phyloP scores from a whole-genome alignment of 2,888 invertebrate genomes.

The Hypselothyrea guttata region DNA sequence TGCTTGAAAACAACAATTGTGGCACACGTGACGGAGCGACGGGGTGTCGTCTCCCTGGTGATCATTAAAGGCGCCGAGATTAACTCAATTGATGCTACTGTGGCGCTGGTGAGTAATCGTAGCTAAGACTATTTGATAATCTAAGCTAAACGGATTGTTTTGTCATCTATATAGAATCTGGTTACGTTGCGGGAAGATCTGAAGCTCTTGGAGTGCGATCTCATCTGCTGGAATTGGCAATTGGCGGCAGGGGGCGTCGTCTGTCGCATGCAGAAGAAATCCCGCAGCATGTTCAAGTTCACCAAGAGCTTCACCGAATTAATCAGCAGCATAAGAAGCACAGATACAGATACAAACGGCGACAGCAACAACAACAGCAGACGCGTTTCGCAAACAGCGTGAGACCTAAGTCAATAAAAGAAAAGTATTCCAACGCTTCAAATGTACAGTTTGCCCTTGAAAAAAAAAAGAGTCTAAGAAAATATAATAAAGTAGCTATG shows the following conservation, averaged over 20 bases:
- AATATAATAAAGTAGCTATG: neutral
- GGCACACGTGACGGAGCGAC: slow-evolving; percentile 86
- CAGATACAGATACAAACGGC: slow-evolving; percentile 5
- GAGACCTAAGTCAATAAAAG: slow-evolving; percentile 31
- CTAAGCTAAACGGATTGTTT: too few relatives aligned
- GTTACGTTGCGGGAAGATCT: slow-evolving; percentile 84
- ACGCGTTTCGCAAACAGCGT: slow-evolving; percentile 34
- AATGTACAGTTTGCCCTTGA: slow-evolving; percentile 28
- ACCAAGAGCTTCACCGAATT: slow-evolving; percentile 66
- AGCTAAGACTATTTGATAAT: too few relatives aligned
- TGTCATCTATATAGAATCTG: slow-evolving; percentile 83
- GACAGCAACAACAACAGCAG: slow-evolving; percentile 12
- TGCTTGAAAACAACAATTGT: slow-evolving; percentile 87
- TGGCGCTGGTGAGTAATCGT: slow-evolving; percentile 83
- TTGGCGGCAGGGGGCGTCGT: slow-evolving; percentile 79
- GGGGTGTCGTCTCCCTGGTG: slow-evolving; percentile 84
- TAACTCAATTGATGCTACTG: slow-evolving; percentile 85
- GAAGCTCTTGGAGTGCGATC: slow-evolving; percentile 82
- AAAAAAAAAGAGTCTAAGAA: slow-evolving; percentile 1
- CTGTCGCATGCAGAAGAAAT: slow-evolving; percentile 70
- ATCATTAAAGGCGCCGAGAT: slow-evolving; percentile 89
- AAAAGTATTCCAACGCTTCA: slow-evolving; percentile 16
- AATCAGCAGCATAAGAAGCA: slow-evolving; percentile 38
- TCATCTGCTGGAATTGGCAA: slow-evolving; percentile 84
- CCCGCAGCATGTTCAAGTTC: slow-evolving; percentile 72